Base-by-base conservation (phyloP, 2,113 vertebrate genomes). In the Onychostoma macrolepis region DNA sequence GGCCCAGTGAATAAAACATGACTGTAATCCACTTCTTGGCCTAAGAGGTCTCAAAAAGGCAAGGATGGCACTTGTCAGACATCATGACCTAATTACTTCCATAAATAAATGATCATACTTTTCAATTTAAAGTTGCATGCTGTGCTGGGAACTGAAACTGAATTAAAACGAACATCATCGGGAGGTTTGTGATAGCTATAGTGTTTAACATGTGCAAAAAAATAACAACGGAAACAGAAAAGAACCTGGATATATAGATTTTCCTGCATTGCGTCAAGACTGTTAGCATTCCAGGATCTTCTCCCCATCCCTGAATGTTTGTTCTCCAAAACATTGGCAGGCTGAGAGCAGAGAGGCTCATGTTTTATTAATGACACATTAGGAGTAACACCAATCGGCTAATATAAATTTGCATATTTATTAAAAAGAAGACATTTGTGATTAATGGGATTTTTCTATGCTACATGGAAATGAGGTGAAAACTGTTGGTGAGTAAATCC, bases 81-180 rank as follows among this genome's bases (percentile, higher is more conserved):
- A 94, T 92, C 92, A 91, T 89, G 92, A 93, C 94, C 96, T 96
- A 96, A 96, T 96, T 96, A 96, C 94, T 94, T 93, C 96, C 96
- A 96, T 96, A 96, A 97, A 96, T 96, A 96, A 96, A 96, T 96
- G 93, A 96, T 95, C 72, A 95, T 92, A 93, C 92, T 93, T 96
- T 96, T 95, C 95, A 95, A 95, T 96, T 96, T 95, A 94, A 96
- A 95, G 94, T 93, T 92, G 72, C 95, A 95, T 95, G 95, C 96
- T 94, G 94, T 94, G 93, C 94, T 94, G 94, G 96, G 94, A 96
- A 95, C 94, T 88, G 87, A 91, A 94, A 94, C 95, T 94, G 95
- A 93, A 94, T 95, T 96, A 94, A 95, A 95, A 93, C 95, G 94
- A 94, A 94, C 94, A 94, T 95, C 94, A 94, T 95, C 95, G 94